Conservation (phyloP, 1,140 invertebrate species). For the Zaprionus tsacasi region DNA sequence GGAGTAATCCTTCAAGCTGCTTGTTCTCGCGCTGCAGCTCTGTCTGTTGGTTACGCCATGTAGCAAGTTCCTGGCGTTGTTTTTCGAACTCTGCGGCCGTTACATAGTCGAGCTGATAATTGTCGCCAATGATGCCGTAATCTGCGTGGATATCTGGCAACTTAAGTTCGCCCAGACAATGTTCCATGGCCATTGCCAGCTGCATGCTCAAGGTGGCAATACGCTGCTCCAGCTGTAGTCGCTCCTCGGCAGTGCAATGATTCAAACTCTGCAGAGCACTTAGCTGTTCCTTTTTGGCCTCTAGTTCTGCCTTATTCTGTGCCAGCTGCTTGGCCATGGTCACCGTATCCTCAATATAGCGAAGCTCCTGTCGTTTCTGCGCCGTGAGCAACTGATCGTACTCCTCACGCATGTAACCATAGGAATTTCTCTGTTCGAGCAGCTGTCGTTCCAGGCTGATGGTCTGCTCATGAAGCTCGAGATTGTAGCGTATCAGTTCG, state of each 20-base stretch:
- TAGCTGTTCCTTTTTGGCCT: slow-evolving; percentile 28
- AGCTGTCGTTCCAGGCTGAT: slow-evolving; percentile 58
- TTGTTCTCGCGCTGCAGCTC: slow-evolving; percentile 81
- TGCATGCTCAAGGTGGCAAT: slow-evolving; percentile 66
- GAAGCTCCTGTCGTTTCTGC: slow-evolving; percentile 52
- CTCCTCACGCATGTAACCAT: slow-evolving; percentile 65
- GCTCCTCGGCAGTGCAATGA: slow-evolving; percentile 65
- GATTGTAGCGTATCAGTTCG: slow-evolving; percentile 53
- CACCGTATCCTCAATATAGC: slow-evolving; percentile 57
- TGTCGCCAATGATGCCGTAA: slow-evolving; percentile 75
- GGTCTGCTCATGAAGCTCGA: slow-evolving; percentile 55
- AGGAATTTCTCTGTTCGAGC: slow-evolving; percentile 56
- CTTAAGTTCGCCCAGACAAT: slow-evolving; percentile 59
- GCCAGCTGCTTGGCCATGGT: slow-evolving; percentile 27
- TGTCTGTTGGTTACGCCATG: slow-evolving; percentile 54
- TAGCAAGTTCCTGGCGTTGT: slow-evolving; percentile 50
- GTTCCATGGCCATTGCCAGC: slow-evolving; percentile 58
- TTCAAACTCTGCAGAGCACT: slow-evolving; percentile 9
- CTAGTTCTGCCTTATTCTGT: slow-evolving; percentile 30
- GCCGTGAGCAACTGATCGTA: slow-evolving; percentile 62
- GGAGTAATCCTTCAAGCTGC: slow-evolving; percentile 78
- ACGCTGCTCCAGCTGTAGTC: slow-evolving; percentile 57
- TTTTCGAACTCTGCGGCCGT: slow-evolving; percentile 65
- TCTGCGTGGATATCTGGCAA: slow-evolving; percentile 58
- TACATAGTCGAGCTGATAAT: slow-evolving; percentile 71